A percentile compares a stretch with the other conserved stretches of the same genome.
Evolutionary conservation across 2,797 vertebrate genomes (phyloP).

Genomic region (Tapera naevia): DNA sequence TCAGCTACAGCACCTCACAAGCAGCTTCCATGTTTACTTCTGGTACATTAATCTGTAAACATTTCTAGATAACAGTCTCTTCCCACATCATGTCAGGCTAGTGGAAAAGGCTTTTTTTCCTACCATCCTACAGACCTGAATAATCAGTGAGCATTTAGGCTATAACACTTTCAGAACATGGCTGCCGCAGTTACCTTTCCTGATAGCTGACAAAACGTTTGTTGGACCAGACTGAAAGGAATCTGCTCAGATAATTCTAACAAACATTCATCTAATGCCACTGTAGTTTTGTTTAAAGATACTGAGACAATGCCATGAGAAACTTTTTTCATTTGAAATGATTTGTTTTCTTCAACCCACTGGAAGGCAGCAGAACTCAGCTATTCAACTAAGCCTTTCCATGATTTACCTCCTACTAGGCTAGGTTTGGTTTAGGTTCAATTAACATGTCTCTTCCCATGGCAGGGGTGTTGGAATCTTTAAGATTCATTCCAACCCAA

Average conservation of each 20-base stretch:
- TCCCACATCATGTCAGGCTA: background rate
- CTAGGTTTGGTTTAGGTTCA: background rate
- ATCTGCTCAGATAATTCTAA: background rate
- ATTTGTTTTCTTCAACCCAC: background rate
- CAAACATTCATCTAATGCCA: background rate
- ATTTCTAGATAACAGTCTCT: background rate
- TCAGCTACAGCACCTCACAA: background rate
- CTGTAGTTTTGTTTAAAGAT: background rate
- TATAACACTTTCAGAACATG: background rate
- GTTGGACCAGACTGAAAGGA: background rate
- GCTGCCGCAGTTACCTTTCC: background rate
- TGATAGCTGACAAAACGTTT: background rate
- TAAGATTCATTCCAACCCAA: too few relatives aligned
- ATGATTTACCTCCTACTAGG: background rate
- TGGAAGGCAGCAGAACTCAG: background rate
- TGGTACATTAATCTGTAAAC: background rate
- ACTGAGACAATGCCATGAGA: background rate
- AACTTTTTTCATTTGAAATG: background rate
- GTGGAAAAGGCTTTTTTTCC: background rate
- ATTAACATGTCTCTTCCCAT: background rate
- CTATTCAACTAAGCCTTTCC: background rate
- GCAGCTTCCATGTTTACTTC: background rate
- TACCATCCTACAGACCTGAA: background rate
- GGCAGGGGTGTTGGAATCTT: too few relatives aligned
- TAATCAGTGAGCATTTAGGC: background rate